These are phyloP conservation scores for Mnemiopsis leidyi DNA, from an alignment of 37 sponge, comb jelly and placozoan genomes.

Conservation along the genomic window DNA sequence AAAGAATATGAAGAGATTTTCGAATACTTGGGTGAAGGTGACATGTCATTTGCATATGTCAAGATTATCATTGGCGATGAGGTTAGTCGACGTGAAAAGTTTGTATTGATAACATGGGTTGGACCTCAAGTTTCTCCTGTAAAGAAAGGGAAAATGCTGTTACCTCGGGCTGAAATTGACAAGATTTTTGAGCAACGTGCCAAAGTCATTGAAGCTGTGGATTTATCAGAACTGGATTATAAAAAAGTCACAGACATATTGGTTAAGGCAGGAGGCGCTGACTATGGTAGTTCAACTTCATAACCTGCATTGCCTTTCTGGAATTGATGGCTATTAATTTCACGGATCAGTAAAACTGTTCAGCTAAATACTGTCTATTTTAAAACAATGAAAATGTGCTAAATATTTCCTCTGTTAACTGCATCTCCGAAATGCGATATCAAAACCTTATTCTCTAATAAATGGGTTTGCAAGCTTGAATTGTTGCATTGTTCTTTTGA, in stretches of 20 bases:
- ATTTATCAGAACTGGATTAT: background rate
- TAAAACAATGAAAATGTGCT: too few relatives aligned
- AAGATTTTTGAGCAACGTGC: constrained; percentile 21
- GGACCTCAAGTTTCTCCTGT: background rate
- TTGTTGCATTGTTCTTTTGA: too few relatives aligned
- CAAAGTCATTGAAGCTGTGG: constrained; percentile 34
- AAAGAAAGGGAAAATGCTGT: constrained; percentile 16
- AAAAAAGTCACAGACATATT: background rate
- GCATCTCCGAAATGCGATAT: too few relatives aligned
- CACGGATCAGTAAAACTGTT: background rate
- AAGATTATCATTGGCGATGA: constrained; percentile 41
- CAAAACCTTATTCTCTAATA: too few relatives aligned
- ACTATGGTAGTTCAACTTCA: constrained; percentile 37
- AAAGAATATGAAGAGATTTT: constrained; percentile 27
- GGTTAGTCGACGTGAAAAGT: constrained; percentile 28
- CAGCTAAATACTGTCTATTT: background rate
- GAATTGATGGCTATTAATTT: background rate
- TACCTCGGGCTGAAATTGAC: background rate
- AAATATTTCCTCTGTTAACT: too few relatives aligned
- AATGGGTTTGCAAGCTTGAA: too few relatives aligned
- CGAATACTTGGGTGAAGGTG: background rate
- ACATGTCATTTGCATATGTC: constrained; percentile 4
- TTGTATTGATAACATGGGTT: constrained; percentile 35
- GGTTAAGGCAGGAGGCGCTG: background rate
- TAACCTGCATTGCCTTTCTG: too few relatives aligned